phyloP scores from a whole-genome alignment of 1,140 invertebrate species.

The Thalassaphorura encarpata region DNA sequence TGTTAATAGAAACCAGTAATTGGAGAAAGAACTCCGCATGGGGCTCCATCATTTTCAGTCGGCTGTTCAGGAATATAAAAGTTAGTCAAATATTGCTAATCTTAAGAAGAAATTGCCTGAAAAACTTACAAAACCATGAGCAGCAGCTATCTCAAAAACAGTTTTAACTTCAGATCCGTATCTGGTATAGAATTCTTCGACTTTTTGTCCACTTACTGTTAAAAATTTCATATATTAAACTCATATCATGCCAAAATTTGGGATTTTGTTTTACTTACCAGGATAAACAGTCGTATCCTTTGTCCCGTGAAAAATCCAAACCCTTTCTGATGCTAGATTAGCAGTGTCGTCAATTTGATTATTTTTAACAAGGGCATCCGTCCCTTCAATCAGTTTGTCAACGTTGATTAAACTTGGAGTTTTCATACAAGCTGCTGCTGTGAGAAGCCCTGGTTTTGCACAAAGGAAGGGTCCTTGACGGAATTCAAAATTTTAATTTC shows the following conservation, averaged over 20 bases:
- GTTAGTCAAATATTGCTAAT: too few relatives aligned
- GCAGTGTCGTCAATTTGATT: conserved; percentile 34
- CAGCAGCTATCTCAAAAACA: conserved; percentile 26
- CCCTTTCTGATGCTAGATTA: conserved; percentile 33
- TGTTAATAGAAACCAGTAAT: conserved; percentile 31
- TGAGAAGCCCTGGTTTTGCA: conserved; percentile 10
- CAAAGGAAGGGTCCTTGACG: conserved; percentile 31
- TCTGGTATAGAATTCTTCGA: conserved; percentile 29
- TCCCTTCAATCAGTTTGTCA: conserved; percentile 16
- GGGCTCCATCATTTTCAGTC: conserved; percentile 16
- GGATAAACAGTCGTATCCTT: conserved; percentile 31
- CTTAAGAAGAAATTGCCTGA: too few relatives aligned
- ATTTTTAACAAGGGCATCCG: conserved; percentile 22
- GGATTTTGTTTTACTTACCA: background rate
- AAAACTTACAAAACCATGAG: conserved; percentile 19
- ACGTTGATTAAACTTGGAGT: conserved; percentile 31
- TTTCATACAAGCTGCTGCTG: conserved; percentile 34
- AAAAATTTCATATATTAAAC: too few relatives aligned
- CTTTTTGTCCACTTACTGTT: conserved; percentile 33
- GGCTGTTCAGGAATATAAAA: too few relatives aligned
- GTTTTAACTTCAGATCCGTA: conserved; percentile 30
- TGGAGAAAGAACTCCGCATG: conserved; percentile 24
- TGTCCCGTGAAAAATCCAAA: conserved; percentile 36
- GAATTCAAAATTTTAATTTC: too few relatives aligned
- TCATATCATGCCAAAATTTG: too few relatives aligned